Evolutionary conservation across 2,113 vertebrate species (phyloP).

Genomic region (Cyprinodon variegatus): DNA sequence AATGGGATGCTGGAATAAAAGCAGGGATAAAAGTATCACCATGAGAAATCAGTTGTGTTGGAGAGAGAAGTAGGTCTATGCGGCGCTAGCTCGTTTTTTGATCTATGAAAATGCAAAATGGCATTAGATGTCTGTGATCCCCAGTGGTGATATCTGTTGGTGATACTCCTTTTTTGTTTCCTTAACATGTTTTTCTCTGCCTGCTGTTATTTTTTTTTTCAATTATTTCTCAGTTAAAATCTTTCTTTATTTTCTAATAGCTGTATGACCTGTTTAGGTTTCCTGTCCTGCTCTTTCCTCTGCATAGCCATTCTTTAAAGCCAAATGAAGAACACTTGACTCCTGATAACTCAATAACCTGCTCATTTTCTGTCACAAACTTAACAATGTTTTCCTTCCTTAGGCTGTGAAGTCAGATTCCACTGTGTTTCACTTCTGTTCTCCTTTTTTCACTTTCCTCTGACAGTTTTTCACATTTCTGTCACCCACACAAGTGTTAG

Average conservation of each 20-base stretch:
- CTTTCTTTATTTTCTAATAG: background rate
- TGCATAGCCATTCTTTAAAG: background rate
- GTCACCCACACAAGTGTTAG: conserved; percentile 5
- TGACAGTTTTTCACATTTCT: conserved; percentile 20
- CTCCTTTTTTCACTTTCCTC: background rate
- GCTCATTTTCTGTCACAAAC: background rate
- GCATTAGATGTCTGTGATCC: background rate
- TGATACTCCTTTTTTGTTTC: background rate
- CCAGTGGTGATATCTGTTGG: background rate
- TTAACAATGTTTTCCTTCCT: background rate
- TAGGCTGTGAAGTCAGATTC: conserved; percentile 7
- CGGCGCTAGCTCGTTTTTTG: conserved; percentile 36
- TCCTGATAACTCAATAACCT: background rate
- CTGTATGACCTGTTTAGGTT: background rate
- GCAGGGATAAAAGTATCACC: conserved; percentile 30
- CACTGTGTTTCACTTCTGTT: background rate
- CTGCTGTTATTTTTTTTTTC: background rate
- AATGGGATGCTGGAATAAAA: conserved; percentile 39
- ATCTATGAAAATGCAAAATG: conserved; percentile 32
- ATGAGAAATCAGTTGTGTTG: conserved; percentile 22
- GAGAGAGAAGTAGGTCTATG: conserved; percentile 19
- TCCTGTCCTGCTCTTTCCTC: background rate
- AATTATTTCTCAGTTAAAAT: background rate
- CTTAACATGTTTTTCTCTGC: background rate
- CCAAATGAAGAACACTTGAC: background rate